Evolutionary conservation across 2,888 invertebrate genomes (phyloP).

Genomic region (Nebria salina): DNA sequence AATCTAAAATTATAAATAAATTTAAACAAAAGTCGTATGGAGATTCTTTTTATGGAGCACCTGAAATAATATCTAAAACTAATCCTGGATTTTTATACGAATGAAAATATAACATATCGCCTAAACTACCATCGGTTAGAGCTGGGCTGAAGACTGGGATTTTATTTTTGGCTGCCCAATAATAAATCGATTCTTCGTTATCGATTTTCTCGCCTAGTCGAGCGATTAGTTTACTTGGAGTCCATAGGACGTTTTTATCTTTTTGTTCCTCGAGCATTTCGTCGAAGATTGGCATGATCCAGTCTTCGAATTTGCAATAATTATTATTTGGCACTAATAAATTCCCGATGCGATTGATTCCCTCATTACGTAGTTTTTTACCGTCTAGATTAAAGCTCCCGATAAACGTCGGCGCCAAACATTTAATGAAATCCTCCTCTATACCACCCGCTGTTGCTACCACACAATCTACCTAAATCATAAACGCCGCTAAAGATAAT

Average conservation of each 20-base stretch:
- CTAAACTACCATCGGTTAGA: constrained; percentile 95
- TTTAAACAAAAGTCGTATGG: too few species aligned
- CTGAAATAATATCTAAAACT: constrained; percentile 90
- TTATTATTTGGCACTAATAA: constrained; percentile 97
- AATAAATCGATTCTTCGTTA: constrained; percentile 91
- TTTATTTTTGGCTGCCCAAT: constrained; percentile 96
- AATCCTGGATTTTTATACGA: constrained; percentile 93
- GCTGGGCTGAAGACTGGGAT: constrained; percentile 99
- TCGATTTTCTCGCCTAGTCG: constrained; percentile 91
- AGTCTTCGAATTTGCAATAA: constrained; percentile 97
- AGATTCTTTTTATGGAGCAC: constrained; percentile 52
- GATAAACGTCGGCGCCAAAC: constrained; percentile 91
- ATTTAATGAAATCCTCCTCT: constrained; percentile 99
- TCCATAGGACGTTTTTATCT: constrained; percentile 80
- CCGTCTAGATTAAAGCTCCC: constrained; percentile 92
- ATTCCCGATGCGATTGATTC: constrained; percentile 88
- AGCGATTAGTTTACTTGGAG: constrained; percentile 87
- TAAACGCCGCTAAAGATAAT: not conserved
- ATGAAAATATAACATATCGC: constrained; percentile 99
- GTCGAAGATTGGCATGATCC: constrained; percentile 94
- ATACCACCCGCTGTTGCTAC: constrained; percentile 98
- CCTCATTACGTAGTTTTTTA: constrained; percentile 80
- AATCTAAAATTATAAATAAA: constrained; percentile 66
- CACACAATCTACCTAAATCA: constrained; percentile 85
- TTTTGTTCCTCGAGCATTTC: constrained; percentile 90